Evolutionary conservation across 1,140 invertebrate species (phyloP).

Genomic region (Apolygus lucorum): DNA sequence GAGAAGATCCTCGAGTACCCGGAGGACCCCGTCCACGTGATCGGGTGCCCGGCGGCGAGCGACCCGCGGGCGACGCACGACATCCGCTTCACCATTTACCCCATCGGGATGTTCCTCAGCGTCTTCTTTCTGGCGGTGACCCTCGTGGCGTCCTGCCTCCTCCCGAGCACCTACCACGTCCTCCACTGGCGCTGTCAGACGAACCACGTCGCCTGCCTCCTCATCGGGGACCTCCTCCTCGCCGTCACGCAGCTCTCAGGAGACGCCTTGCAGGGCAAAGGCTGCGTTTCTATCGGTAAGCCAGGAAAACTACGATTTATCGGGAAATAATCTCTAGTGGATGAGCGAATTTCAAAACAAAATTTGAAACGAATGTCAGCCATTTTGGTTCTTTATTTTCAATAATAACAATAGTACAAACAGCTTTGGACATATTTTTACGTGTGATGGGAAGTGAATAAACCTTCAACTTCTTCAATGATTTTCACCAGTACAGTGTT

Average conservation of each 20-base stretch:
- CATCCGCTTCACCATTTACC: constrained; percentile 56
- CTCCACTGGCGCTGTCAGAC: constrained; percentile 77
- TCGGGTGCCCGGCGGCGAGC: constrained; percentile 45
- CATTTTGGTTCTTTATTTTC: no score
- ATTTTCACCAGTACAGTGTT: no score
- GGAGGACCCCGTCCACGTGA: constrained; percentile 45
- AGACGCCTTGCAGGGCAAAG: constrained; percentile 45
- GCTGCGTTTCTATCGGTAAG: constrained; percentile 58
- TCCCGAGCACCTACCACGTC: constrained; percentile 70
- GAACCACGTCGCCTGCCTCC: constrained; percentile 67
- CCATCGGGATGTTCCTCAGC: constrained; percentile 63
- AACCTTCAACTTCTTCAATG: no score
- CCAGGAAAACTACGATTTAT: no score
- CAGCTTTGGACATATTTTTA: no score
- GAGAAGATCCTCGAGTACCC: constrained; percentile 47
- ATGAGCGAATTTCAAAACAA: no score
- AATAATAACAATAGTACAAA: no score
- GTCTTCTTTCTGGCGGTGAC: constrained; percentile 68
- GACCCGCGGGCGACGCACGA: constrained; percentile 44
- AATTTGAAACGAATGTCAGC: no score
- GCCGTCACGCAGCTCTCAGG: constrained; percentile 60
- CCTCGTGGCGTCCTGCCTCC: constrained; percentile 58
- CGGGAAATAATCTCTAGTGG: no score
- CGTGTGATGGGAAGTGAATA: no score
- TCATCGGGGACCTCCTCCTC: constrained; percentile 65